phyloP scores from a whole-genome alignment of 2,113 vertebrate species.

The Pongo abelii region DNA sequence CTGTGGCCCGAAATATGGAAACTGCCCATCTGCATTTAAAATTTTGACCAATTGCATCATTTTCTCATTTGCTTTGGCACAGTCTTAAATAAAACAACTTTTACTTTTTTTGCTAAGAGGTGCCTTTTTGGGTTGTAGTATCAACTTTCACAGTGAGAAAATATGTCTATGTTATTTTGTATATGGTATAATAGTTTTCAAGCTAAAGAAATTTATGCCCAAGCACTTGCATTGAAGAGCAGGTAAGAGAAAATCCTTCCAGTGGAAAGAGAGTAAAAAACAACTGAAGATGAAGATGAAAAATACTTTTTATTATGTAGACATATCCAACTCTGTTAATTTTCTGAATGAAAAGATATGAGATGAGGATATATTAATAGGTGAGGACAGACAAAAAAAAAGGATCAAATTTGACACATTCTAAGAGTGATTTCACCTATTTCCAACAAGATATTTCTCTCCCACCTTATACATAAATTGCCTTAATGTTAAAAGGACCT shows the following conservation, averaged over 20 bases:
- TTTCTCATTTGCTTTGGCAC: background rate
- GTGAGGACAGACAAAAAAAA: background rate
- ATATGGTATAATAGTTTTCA: background rate
- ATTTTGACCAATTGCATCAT: background rate
- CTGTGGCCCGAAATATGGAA: background rate
- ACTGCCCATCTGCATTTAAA: background rate
- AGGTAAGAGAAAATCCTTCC: background rate
- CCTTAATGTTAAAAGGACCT: background rate
- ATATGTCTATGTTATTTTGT: background rate
- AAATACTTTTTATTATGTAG: conserved; percentile 23
- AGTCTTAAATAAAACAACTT: background rate
- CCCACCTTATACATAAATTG: background rate
- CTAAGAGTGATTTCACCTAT: background rate
- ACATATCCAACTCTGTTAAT: background rate
- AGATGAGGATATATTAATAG: background rate
- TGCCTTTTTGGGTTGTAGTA: background rate
- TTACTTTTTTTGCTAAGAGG: background rate
- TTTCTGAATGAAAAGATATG: background rate
- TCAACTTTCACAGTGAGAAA: background rate
- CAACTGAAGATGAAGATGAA: background rate
- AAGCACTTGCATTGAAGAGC: background rate
- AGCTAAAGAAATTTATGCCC: background rate
- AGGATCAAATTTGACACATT: background rate
- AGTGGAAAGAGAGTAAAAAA: background rate
- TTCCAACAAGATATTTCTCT: background rate